Percentiles rank a stretch among this genome's conserved stretches.
phyloP scores from a whole-genome alignment of 2,888 invertebrate genomes.

The Tetheella fluctuosa region DNA sequence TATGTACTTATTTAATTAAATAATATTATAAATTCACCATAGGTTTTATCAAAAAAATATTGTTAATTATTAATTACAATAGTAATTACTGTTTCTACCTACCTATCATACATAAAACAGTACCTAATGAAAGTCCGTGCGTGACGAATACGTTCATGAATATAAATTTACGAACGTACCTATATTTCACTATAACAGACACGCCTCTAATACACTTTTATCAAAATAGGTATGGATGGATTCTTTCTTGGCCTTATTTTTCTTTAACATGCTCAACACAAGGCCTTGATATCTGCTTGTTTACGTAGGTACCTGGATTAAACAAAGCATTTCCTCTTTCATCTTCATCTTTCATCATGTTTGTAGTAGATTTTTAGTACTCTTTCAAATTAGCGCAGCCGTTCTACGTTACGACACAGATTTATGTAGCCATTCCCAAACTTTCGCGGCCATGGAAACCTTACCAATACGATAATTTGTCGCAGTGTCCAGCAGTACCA shows the following conservation, averaged over 20 bases:
- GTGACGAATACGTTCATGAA: conserved; percentile 3
- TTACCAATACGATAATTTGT: neutral
- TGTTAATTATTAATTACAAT: neutral
- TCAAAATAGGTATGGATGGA: conserved; percentile 6
- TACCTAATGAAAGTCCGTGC: neutral
- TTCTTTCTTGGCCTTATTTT: conserved; percentile 13
- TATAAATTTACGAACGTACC: conserved; percentile 5
- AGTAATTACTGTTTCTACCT: neutral
- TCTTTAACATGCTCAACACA: neutral
- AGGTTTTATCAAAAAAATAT: neutral
- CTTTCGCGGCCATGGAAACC: neutral
- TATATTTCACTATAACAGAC: conserved; percentile 10
- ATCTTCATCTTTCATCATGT: too few relatives aligned
- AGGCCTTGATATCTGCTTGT: conserved; percentile 9
- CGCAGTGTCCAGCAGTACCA: neutral
- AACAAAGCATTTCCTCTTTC: conserved; percentile 10
- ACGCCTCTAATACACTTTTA: conserved; percentile 1
- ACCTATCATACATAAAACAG: neutral
- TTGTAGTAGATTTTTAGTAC: neutral
- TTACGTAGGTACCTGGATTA: conserved; percentile 12
- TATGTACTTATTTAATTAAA: too few relatives aligned
- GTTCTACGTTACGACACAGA: neutral
- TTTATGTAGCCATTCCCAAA: neutral
- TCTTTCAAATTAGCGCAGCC: neutral
- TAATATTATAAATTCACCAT: neutral